Evolutionary conservation across 2,888 invertebrate species (phyloP).

Genomic region (Itoplectis maculator): DNA sequence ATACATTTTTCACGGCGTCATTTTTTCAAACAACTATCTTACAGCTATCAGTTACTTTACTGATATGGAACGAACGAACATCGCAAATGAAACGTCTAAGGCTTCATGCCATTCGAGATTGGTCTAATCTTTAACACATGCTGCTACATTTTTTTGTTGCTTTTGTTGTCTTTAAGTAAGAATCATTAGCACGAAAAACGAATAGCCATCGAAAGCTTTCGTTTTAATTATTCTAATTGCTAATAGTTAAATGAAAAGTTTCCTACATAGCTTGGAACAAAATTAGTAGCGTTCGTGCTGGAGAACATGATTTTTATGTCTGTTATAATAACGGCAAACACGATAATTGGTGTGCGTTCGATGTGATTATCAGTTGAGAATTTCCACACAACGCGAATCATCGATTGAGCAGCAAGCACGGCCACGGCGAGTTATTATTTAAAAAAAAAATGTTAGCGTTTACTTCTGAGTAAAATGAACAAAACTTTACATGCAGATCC

Average conservation of each 20-base stretch:
- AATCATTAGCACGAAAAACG: constrained; percentile 5
- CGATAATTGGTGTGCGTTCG: background rate
- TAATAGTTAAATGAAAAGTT: background rate
- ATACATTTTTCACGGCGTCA: constrained; percentile 4
- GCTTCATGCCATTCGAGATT: constrained; percentile 30
- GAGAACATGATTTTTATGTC: too few relatives aligned
- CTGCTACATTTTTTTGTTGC: background rate
- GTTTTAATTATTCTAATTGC: background rate
- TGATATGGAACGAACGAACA: constrained; percentile 8
- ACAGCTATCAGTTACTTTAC: constrained; percentile 5
- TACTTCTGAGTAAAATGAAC: constrained; percentile 72
- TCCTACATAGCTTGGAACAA: background rate
- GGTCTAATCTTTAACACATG: constrained; percentile 28
- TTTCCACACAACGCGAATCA: constrained; percentile 83
- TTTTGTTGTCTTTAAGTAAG: background rate
- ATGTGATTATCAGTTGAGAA: constrained; percentile 81
- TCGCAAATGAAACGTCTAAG: constrained; percentile 16
- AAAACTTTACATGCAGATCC: constrained; percentile 93
- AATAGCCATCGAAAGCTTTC: constrained; percentile 20
- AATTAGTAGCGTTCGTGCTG: constrained; percentile 10
- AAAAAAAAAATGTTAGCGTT: constrained; percentile 6
- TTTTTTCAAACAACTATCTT: constrained; percentile 2
- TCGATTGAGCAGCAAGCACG: background rate
- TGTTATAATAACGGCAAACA: background rate
- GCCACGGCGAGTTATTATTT: constrained; percentile 8